A percentile compares a stretch with the other conserved stretches of the same genome.
Conservation (phyloP, 2,113 vertebrate genomes). For the Malurus elegans region DNA sequence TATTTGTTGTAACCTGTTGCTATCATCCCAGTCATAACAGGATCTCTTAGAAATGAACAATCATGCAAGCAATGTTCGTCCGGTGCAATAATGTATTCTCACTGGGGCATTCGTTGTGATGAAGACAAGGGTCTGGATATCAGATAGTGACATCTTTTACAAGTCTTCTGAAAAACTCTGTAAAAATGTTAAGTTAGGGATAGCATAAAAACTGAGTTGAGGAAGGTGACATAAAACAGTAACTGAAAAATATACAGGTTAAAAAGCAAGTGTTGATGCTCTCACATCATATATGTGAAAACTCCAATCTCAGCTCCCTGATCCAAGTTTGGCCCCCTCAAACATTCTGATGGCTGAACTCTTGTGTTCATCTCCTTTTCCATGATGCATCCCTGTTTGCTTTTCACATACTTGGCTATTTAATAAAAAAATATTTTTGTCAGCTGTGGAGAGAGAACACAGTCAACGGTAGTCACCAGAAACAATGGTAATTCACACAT, state of each 20-base stretch:
- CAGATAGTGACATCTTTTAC: neutral
- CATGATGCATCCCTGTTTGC: neutral
- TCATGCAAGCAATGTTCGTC: neutral
- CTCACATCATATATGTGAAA: neutral
- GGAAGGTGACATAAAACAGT: neutral
- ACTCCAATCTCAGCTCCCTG: neutral
- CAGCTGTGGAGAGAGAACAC: neutral
- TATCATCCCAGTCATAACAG: neutral
- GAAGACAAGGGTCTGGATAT: neutral
- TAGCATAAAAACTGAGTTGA: neutral
- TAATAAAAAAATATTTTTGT: neutral
- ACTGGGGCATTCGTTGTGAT: neutral
- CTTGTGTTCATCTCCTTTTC: neutral
- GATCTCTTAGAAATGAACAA: neutral
- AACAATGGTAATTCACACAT: neutral
- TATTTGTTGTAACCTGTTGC: neutral
- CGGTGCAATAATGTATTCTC: neutral
- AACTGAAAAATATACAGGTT: neutral
- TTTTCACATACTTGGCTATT: neutral
- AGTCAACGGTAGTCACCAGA: neutral
- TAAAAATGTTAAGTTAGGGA: neutral
- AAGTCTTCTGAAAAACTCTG: neutral
- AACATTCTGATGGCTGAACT: neutral
- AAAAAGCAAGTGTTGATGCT: neutral
- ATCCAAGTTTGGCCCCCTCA: neutral